Evolutionary conservation across 2,113 vertebrate genomes (phyloP), one percentile per base, ranked within the genome.

Genomic region (Ceuthmochares aereus): DNA sequence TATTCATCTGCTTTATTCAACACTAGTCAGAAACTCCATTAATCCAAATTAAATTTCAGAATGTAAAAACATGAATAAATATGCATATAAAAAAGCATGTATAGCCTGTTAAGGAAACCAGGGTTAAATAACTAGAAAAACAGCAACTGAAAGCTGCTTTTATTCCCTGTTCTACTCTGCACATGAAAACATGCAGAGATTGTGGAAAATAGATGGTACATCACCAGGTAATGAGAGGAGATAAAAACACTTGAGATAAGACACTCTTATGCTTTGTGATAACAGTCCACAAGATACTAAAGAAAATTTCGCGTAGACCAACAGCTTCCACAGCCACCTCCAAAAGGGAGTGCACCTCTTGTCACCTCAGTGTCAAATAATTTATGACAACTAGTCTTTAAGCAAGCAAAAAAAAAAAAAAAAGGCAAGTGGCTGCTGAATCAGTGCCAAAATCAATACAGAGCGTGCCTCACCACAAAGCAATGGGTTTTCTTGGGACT

Each of bases 391-490:
- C 25, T 8, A 68, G 87, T 54, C 89, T 92, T 93, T 63, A 93
- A 92, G 51, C n/a, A 16, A 45, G 60, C 25, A 60, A 75, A 74
- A 77, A 70, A 13, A 51, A 17, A 21, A 60, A 75, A 74, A 77
- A 70, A 13, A 51, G 19, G 23, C 43, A 95, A 94, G n/a, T 10
- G 47, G 59, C 79, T 70, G 56, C 76, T 59, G 60, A 74, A 51
- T 43, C 36, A 45, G 60, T 43, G 94, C 93, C 87, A 89, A 62
- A 60, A 27, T 63, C 62, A 78, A 84, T 70, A 92, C 84, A 96
- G 86, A 93, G 89, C 11, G 36, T 76, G 89, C 27, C 69, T 95
- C 49, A 89, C 66, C 92, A 73, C 64, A 89, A 91, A 73, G 87
- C 60, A 84, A 75, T 0, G 4, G 16, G 15, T 73, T 60, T 86